Base-by-base conservation (phyloP, 2,113 vertebrate genomes). In the Capricornis sumatraensis region DNA sequence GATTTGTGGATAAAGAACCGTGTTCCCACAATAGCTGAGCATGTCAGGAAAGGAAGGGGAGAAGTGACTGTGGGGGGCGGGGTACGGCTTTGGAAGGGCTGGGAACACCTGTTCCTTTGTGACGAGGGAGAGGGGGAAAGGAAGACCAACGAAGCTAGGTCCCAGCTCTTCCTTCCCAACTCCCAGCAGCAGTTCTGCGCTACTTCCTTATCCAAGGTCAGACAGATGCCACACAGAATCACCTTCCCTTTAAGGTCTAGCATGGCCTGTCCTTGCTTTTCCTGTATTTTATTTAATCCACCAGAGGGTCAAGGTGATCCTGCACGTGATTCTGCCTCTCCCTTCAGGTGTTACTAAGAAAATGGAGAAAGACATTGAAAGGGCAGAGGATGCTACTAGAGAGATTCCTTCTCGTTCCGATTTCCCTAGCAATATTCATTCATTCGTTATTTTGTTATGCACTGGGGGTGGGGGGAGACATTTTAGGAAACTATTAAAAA, bases 391-490 rank as follows among this genome's bases (percentile, higher is more conserved):
- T 58, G 28, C 40, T 36, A 4, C 76, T 57, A 27, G 57, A 90
- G 47, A 86, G 57, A 76, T 25, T 78, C 23, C 45, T 33, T 47
- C 19, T 43, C 16, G n/a, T 25, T 16, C 40, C 30, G 0, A 3
- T 62, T 78, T 92, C n/a, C 23, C 33, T 40, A 71, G 36, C 8
- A 50, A 45, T 3, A n/a, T 28, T 87, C 50, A 40, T 87, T 76
- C 64, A 45, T 28, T 92, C 23, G 33, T 28, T 92, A n/a, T 47
- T 81, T 94, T 87, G 21, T 64, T 87, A 87, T 2, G 7, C 28
- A 50, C 13, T 17, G 28, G 0, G 1, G 10, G 0, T 30, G 15
- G 2, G 17, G 3, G 2, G 15, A 55, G 7, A 52, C 6, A 2
- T 25, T 25, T 94, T 62, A 27, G 28, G 71, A 88, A 97, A 95